phyloP scores from a whole-genome alignment of 1,140 invertebrate genomes.

The Xylocopa sonorina region DNA sequence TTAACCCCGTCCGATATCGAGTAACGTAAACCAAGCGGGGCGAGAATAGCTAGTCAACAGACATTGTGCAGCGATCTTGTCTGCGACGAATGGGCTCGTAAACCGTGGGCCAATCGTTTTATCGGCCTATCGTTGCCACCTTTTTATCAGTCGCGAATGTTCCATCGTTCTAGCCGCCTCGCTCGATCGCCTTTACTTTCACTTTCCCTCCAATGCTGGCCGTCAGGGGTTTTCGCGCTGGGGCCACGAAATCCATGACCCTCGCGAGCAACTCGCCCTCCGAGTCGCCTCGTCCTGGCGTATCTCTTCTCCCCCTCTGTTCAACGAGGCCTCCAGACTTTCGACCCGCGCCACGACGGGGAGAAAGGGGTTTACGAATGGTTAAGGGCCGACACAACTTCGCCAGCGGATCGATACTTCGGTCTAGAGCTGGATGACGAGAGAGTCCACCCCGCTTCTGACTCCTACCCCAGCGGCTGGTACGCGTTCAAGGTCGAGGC shows the following conservation, averaged over 20 bases:
- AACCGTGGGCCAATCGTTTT: not conserved
- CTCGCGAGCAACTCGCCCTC: not conserved
- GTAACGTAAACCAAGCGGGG: not conserved
- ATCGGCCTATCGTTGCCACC: not conserved
- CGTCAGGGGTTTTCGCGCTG: not conserved
- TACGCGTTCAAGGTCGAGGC: slow-evolving; percentile 38
- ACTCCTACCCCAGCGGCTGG: not conserved
- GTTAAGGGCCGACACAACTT: slow-evolving; percentile 28
- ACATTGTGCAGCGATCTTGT: not conserved
- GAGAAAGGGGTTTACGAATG: slow-evolving; percentile 54
- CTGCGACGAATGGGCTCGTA: not conserved
- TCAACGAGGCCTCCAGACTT: slow-evolving; percentile 58
- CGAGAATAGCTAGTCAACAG: not conserved
- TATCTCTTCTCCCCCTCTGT: slow-evolving; percentile 1
- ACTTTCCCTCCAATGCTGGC: not conserved
- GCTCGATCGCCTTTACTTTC: not conserved
- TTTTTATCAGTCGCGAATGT: not conserved
- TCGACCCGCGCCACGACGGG: slow-evolving; percentile 36
- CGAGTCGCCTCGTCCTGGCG: not conserved
- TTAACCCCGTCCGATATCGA: not conserved
- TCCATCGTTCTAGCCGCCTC: not conserved
- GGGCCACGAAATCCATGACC: slow-evolving; percentile 42
- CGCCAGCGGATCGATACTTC: slow-evolving; percentile 51
- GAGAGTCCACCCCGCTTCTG: not conserved
- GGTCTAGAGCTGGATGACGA: slow-evolving; percentile 25